Percentiles rank a stretch among this genome's conserved stretches.
These are phyloP conservation scores for Cephalotes varians DNA, from an alignment of 2,888 invertebrate genomes.

Conservation along the genomic window DNA sequence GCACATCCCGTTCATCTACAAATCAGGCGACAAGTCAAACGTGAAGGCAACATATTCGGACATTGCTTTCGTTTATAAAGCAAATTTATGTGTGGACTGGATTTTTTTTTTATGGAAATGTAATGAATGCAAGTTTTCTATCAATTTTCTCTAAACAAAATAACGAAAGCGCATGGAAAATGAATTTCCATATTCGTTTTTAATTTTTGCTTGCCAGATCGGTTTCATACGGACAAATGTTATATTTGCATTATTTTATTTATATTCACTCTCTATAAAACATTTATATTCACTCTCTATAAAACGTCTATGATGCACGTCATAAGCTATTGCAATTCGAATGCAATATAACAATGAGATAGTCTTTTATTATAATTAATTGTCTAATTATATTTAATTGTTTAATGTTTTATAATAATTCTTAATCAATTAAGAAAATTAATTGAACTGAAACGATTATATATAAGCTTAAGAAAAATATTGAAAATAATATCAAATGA, in stretches of 20 bases:
- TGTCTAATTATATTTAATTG: neutral
- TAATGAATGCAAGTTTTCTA: neutral
- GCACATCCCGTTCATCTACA: constrained; percentile 93
- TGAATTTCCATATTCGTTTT: constrained; percentile 1
- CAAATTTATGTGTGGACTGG: constrained; percentile 23
- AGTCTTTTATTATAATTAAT: neutral
- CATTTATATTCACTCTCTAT: neutral
- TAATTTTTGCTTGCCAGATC: constrained; percentile 19
- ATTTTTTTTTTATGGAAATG: constrained; percentile 6
- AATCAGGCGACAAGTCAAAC: constrained; percentile 79
- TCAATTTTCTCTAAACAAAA: constrained; percentile 19
- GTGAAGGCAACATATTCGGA: constrained; percentile 39
- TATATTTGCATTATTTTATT: constrained; percentile 24
- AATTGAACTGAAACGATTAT: neutral
- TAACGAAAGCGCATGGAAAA: constrained; percentile 13
- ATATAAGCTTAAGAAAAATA: constrained; percentile 13
- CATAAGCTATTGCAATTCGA: neutral
- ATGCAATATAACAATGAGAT: neutral
- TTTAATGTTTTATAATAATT: neutral
- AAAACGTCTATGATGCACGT: neutral
- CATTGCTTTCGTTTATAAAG: constrained; percentile 34
- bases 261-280: neutral
- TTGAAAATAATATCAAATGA: constrained; percentile 20
- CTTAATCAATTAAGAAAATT: neutral
- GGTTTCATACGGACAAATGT: neutral